Evolutionary conservation across 1,140 invertebrate species (phyloP), one percentile per base, ranked within the genome.

Genomic region (Drosophila bipectinata): DNA sequence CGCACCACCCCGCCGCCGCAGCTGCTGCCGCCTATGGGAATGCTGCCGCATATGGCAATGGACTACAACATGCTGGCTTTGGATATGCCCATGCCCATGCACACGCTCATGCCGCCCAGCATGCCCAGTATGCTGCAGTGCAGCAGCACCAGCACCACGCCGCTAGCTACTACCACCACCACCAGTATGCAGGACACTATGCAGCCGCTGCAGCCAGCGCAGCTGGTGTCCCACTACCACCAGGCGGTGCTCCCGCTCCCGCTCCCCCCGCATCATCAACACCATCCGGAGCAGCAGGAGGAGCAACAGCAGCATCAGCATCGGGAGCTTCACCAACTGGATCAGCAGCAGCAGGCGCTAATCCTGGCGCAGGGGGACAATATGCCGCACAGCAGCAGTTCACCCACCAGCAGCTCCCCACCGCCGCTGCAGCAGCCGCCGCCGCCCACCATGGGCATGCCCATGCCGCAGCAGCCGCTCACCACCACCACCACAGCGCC

Each of bases 31-130:
- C 84, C 61, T 90, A 91, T 90, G 79, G 90, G 55, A 77, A 84
- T 90, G 82, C 82, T 78, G 82, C 82, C 82, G 79, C 81, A 59
- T 85, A 87, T 87, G 83, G 83, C 21, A 87, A 87, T 87, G 82
- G 82, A 87, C 15, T 91, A 83, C 91, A 91, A 80, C 91, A 91
- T 85, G 90, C 90, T 88, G 77, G 90, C 79, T 92, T 91, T 91
- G 87, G 87, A 77, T 92, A 92, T 87, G 85, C 88, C 67, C 67
- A 71, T 54, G 66, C 66, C 52, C 66, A 69, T 69, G 67, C 67
- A 34, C 67, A 71, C 44, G 67, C 67, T 39, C 67, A 71, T 73
- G 88, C 90, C 72, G 88, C 90, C 72, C 81, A 84, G 63, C 80
- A 47, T 47, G 44, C 44, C 44, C 44, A 84, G 47, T 84, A 84